phyloP scores from a whole-genome alignment of 2,888 invertebrate genomes.

The Harpalus rubripes region DNA sequence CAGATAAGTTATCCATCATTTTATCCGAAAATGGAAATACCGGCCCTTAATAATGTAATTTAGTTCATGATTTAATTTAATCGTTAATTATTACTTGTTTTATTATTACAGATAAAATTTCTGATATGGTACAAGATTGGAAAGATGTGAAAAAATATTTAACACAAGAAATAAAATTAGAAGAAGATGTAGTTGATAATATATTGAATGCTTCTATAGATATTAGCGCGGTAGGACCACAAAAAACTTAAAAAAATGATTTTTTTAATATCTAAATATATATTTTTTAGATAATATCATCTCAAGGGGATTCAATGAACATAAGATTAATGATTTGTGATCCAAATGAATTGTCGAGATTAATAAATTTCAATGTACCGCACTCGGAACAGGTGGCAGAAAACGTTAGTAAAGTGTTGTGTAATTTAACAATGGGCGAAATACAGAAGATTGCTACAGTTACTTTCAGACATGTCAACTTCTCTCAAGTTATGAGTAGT shows the following conservation, averaged over 20 bases:
- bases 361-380: constrained; percentile 72
- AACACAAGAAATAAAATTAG: constrained; percentile 47
- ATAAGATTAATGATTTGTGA: constrained; percentile 74
- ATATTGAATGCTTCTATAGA: constrained; percentile 58
- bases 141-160: constrained; percentile 47
- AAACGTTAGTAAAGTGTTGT: constrained; percentile 78
- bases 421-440: constrained; percentile 76
- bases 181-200: constrained; percentile 21
- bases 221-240: constrained; percentile 43
- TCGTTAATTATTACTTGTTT: not conserved
- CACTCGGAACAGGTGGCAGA: constrained; percentile 70
- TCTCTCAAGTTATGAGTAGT: constrained; percentile 75
- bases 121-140: constrained; percentile 72
- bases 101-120: constrained; percentile 74
- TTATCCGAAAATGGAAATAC: no score
- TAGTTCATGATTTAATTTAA: no score
- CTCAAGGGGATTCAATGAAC: constrained; percentile 72
- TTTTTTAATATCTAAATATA: constrained; percentile 10
- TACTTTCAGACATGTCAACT: constrained; percentile 78
- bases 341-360: constrained; percentile 72
- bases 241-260: not conserved
- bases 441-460: constrained; percentile 76
- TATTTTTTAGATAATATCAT: constrained; percentile 57
- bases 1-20: no score
- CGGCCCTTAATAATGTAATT: not conserved